Percentiles rank a stretch among this genome's conserved stretches.
These are phyloP conservation scores for Lates calcarifer DNA, from an alignment of 2,113 vertebrate genomes.

Conservation along the genomic window DNA sequence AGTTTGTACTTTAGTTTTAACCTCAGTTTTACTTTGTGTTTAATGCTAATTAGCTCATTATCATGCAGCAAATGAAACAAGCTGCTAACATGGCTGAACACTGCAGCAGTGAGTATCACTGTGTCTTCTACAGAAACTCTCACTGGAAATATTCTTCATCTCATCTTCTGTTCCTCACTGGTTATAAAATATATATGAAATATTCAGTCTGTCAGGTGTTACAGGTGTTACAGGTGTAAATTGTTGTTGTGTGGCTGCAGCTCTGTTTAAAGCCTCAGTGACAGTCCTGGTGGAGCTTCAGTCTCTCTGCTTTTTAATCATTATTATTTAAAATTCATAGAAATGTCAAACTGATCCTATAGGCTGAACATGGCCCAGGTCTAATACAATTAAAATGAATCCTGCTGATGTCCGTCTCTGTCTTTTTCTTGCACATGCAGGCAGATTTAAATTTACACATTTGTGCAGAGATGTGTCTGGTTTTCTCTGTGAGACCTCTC, in stretches of 20 bases:
- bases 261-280: slow-evolving; percentile 1
- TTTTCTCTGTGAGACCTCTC: slow-evolving; percentile 24
- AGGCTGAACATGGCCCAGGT: background rate
- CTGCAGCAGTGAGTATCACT: too few species aligned
- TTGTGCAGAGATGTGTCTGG: background rate
- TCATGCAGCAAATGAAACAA: background rate
- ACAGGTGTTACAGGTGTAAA: too few species aligned
- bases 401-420: background rate
- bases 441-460: background rate
- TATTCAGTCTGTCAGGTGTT: too few species aligned
- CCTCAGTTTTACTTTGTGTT: background rate
- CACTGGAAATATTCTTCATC: too few species aligned
- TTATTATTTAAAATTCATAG: background rate
- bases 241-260: too few species aligned
- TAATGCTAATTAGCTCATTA: background rate
- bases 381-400: slow-evolving; percentile 18
- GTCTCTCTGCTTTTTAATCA: background rate
- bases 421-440: background rate
- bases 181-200: too few species aligned
- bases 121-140: too few species aligned
- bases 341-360: background rate
- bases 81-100: too few species aligned
- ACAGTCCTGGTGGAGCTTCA: background rate
- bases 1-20: too few species aligned
- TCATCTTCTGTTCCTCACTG: too few species aligned